Conservation (phyloP, 2,888 invertebrate species). For the Chorisops tibialis region DNA sequence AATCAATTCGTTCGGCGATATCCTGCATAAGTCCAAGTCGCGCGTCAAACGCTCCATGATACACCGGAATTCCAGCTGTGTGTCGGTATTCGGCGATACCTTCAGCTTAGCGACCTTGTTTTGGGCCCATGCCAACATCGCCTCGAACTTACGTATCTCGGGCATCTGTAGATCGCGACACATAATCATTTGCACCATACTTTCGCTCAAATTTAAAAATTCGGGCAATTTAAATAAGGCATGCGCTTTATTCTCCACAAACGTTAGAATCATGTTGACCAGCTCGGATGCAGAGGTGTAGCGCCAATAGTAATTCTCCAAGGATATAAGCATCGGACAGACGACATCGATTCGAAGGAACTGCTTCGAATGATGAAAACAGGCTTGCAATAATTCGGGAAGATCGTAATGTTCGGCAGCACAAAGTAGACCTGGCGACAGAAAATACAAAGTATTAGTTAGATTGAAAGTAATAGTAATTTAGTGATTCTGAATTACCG, state of each 20-base stretch:
- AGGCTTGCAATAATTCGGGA: conserved; percentile 87
- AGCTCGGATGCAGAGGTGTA: conserved; percentile 91
- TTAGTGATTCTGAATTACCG: conserved; percentile 53
- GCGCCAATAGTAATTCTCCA: conserved; percentile 94
- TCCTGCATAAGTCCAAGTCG: conserved; percentile 84
- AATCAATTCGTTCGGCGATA: conserved; percentile 88
- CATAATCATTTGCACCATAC: conserved; percentile 94
- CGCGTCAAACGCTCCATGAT: conserved; percentile 88
- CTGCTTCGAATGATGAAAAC: conserved; percentile 94
- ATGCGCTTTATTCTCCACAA: conserved; percentile 82
- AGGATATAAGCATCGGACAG: conserved; percentile 85
- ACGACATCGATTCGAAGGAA: conserved; percentile 89
- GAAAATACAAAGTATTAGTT: not conserved
- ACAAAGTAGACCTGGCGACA: conserved; percentile 74
- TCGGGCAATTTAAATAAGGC: conserved; percentile 80
- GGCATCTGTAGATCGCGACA: conserved; percentile 84
- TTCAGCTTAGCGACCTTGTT: conserved; percentile 69
- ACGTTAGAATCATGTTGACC: conserved; percentile 90
- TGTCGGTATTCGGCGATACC: conserved; percentile 76
- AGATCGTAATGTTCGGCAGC: conserved; percentile 93
- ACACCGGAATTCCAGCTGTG: conserved; percentile 85
- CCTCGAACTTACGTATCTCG: conserved; percentile 88
- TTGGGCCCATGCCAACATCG: conserved; percentile 87
- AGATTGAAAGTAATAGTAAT: not conserved
- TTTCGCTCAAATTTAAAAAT: conserved; percentile 84